These are phyloP conservation scores for Furcifer pardalis DNA, from an alignment of 2,797 vertebrate genomes.

Conservation along the genomic window DNA sequence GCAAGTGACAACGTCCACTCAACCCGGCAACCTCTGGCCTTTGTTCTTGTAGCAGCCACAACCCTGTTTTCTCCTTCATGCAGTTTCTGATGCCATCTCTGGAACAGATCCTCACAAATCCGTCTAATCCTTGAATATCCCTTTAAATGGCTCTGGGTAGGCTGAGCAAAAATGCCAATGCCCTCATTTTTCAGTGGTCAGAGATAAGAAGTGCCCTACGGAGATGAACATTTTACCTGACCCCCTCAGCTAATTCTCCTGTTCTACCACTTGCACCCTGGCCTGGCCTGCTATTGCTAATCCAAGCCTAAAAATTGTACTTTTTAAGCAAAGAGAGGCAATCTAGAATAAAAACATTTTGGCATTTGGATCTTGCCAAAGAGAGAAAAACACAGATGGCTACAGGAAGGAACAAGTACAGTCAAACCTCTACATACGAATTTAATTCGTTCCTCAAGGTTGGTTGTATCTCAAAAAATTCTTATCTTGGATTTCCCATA, in stretches of 20 bases:
- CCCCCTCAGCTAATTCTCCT: background rate
- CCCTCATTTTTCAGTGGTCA: slow-evolving; percentile 43
- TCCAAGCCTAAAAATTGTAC: too few species aligned
- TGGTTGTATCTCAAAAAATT: too few species aligned
- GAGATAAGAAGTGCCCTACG: background rate
- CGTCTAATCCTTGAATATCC: slow-evolving; percentile 57
- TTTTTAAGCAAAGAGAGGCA: background rate
- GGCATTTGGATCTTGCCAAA: background rate
- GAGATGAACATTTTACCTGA: background rate
- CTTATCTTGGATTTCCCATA: too few species aligned
- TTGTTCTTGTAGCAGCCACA: background rate
- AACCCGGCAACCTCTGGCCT: background rate
- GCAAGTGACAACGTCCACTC: background rate
- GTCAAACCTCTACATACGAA: too few species aligned
- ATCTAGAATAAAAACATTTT: too few species aligned
- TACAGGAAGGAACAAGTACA: too few species aligned
- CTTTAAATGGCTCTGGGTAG: slow-evolving; percentile 50
- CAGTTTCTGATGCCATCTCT: slow-evolving; percentile 46
- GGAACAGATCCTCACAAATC: slow-evolving; percentile 53
- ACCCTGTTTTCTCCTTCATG: slow-evolving; percentile 20
- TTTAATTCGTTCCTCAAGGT: too few species aligned
- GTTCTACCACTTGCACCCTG: background rate
- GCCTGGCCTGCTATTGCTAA: too few species aligned
- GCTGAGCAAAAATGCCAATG: slow-evolving; percentile 18
- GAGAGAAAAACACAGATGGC: background rate